Evolutionary conservation across 92 coral and sea anemone species (phyloP), one percentile per base, ranked within the genome.

Genomic region (Porites evermanni): DNA sequence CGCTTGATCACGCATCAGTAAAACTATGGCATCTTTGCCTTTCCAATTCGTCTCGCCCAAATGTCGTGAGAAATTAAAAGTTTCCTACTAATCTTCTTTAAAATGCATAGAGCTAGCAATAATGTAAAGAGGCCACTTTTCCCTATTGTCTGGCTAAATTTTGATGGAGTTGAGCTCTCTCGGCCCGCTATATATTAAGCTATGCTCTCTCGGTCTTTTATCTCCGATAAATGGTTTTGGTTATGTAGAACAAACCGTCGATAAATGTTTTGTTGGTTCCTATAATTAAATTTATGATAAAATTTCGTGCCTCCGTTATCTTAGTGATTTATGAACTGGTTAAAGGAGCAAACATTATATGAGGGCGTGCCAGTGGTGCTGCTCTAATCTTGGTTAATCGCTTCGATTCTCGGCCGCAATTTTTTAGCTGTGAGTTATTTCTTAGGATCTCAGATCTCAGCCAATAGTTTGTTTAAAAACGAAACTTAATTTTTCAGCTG

Each of bases 31-130:
- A 54, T 12, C 67, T 69, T 24, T 81, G 56, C 18, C 18, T 56
- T 69, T 80, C 12, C 14, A 54, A 47, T 7, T 70, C 19, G 86
- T 32, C n/a, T 32, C 77, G 44, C 68, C 86, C 77, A 58, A 81
- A 47, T 53, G 52, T 24, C 23, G 17, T 58, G 17, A 16, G 77
- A 32, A 8, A 23, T 7, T 18, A 52, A 70, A 54, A 29, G 85
- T 81, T 77, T 81, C 77, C 77, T 8, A 76, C 85, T 53, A 68
- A 18, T 56, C 13, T 24, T 64, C 52, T 73, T 18, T 50, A 79
- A 67, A 81, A 29, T 56, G 64, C 52, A 54, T 19, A 52, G 44
- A 53, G 69, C 13, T n/a, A 19, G 70, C 77, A 26, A 81, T 69
- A 69, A 38, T 23, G 38, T 67, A 1, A 60, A 64, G 7, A 32